phyloP scores from a whole-genome alignment of 2,888 invertebrate genomes.

The Eupithecia insigniata region DNA sequence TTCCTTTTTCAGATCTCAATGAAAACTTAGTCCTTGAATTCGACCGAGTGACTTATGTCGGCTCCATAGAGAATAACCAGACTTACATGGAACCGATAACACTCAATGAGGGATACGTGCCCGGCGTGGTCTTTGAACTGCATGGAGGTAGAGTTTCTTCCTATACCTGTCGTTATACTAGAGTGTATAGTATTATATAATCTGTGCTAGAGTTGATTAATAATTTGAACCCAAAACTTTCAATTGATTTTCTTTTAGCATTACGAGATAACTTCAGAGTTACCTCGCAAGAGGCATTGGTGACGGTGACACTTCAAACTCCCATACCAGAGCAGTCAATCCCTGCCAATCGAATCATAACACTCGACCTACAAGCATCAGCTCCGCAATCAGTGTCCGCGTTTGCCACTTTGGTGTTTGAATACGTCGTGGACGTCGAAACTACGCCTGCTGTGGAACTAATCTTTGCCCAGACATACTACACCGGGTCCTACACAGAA shows the following conservation, averaged over 20 bases:
- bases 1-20: slow-evolving; percentile 18
- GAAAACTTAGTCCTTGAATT: slow-evolving; percentile 46
- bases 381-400: slow-evolving; percentile 44
- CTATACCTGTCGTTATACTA: background rate
- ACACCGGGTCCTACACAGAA: slow-evolving; percentile 27
- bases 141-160: slow-evolving; percentile 1
- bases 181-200: too few species aligned
- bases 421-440: slow-evolving; percentile 44
- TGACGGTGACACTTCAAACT: slow-evolving; percentile 22
- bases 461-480: slow-evolving; percentile 27
- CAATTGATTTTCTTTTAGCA: slow-evolving; percentile 19
- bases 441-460: slow-evolving; percentile 6
- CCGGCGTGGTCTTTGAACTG: slow-evolving; percentile 41
- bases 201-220: too few species aligned
- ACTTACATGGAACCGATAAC: slow-evolving; percentile 48
- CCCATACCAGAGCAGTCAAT: slow-evolving; percentile 47
- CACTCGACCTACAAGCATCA: slow-evolving; percentile 45
- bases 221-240: background rate
- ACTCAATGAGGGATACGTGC: slow-evolving; percentile 49
- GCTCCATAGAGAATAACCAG: slow-evolving; percentile 44
- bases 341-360: slow-evolving; percentile 41
- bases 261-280: slow-evolving; percentile 25
- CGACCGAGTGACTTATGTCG: slow-evolving; percentile 49
- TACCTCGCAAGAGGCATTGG: slow-evolving; percentile 22
- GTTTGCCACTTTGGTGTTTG: slow-evolving; percentile 48